Evolutionary conservation across 2,888 invertebrate genomes (phyloP).

Genomic region (Onchidella celtica): DNA sequence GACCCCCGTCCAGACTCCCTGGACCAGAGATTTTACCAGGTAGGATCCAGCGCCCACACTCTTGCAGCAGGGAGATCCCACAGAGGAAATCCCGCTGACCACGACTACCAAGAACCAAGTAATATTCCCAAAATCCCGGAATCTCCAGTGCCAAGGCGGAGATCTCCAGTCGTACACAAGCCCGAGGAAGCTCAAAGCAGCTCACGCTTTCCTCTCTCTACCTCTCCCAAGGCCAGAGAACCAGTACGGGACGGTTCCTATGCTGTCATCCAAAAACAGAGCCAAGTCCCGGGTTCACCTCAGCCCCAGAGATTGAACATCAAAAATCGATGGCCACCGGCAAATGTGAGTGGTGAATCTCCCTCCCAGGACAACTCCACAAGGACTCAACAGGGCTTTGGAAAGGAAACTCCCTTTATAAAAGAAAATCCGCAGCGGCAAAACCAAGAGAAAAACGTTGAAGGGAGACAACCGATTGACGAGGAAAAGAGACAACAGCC

Average conservation of each 20-base stretch:
- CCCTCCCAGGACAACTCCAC: not conserved
- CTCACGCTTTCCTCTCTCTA: slow-evolving; percentile 32
- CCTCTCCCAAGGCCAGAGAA: slow-evolving; percentile 20
- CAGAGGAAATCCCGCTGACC: not conserved
- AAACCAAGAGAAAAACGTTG: not conserved
- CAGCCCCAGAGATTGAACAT: slow-evolving; percentile 32
- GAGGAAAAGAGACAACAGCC: not conserved
- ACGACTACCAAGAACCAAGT: slow-evolving; percentile 35
- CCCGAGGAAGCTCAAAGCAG: not conserved
- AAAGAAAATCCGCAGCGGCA: not conserved
- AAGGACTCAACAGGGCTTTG: not conserved
- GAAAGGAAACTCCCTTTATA: not conserved
- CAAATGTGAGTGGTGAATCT: not conserved
- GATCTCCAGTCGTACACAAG: slow-evolving; percentile 5
- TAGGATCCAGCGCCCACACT: slow-evolving; percentile 40
- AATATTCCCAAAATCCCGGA: slow-evolving; percentile 34
- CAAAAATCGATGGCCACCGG: slow-evolving; percentile 38
- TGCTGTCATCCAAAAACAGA: slow-evolving; percentile 9
- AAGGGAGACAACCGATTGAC: not conserved
- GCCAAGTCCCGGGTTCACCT: not conserved
- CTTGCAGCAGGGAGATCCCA: slow-evolving; percentile 5
- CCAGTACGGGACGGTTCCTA: slow-evolving; percentile 7
- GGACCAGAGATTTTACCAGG: slow-evolving; percentile 31
- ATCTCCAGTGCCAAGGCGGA: slow-evolving; percentile 22
- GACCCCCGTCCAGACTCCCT: slow-evolving; percentile 25